These are phyloP conservation scores for Petrocephalus schoutedeni DNA, from an alignment of 2,797 vertebrate species.

Conservation along the genomic window DNA sequence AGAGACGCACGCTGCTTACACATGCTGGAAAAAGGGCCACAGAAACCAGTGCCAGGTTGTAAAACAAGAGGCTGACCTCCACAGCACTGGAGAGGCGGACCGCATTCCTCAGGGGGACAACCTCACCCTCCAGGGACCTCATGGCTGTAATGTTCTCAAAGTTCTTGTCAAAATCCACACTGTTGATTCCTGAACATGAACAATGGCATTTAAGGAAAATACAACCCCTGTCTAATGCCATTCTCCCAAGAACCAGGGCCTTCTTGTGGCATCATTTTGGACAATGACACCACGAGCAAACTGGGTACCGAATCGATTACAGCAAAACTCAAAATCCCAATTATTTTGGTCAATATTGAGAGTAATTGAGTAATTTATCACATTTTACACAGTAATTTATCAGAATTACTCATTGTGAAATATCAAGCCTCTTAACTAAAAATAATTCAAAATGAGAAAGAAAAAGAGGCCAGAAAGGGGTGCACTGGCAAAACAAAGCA, in stretches of 20 bases:
- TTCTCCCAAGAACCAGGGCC: not conserved
- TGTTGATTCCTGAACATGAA: constrained; percentile 76
- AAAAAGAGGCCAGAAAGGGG: not conserved
- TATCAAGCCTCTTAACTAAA: not conserved
- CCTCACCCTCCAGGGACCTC: constrained; percentile 90
- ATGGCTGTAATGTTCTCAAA: constrained; percentile 84
- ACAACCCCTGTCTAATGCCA: too few species aligned
- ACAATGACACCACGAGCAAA: not conserved
- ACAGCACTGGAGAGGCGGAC: constrained; percentile 81
- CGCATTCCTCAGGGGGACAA: constrained; percentile 77
- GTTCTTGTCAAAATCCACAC: constrained; percentile 83
- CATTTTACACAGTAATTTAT: not conserved
- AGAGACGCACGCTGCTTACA: not conserved
- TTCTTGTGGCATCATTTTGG: not conserved
- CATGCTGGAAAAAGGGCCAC: not conserved
- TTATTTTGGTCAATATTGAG: not conserved
- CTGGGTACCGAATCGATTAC: not conserved
- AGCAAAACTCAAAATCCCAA: not conserved
- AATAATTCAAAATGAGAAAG: not conserved
- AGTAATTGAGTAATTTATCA: too few species aligned
- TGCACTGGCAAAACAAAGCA: not conserved
- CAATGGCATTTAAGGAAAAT: not conserved
- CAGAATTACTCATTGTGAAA: not conserved
- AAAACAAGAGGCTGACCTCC: constrained; percentile 71
- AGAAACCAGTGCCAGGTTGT: not conserved